A percentile compares a stretch with the other conserved stretches of the same genome.
These are phyloP conservation scores for Echinometra lucunter DNA, from an alignment of 53 echinoderm and acorn worm genomes.

Conservation along the genomic window DNA sequence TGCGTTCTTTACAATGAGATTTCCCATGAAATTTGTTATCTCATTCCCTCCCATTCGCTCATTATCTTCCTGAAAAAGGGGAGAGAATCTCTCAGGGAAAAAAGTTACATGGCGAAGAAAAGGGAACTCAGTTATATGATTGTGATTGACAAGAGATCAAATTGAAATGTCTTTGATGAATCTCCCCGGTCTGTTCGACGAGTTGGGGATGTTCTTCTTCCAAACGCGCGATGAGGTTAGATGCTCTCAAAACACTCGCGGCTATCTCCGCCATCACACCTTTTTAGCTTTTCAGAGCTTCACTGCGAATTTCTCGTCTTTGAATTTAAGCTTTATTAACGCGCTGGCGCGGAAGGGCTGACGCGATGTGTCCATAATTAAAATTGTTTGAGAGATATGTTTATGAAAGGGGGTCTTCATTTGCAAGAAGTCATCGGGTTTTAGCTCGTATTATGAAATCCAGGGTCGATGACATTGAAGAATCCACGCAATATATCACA, in stretches of 20 bases:
- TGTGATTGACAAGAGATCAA: slow-evolving; percentile 56
- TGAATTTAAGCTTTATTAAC: slow-evolving; percentile 63
- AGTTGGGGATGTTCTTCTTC: slow-evolving; percentile 48
- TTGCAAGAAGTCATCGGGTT: slow-evolving; percentile 44
- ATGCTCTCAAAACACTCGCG: slow-evolving; percentile 53
- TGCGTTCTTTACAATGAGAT: slow-evolving; percentile 28
- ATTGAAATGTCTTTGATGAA: slow-evolving; percentile 65
- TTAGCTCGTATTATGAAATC: slow-evolving; percentile 15
- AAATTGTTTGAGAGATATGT: slow-evolving; percentile 62
- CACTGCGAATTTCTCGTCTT: slow-evolving; percentile 54
- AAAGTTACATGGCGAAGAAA: slow-evolving; percentile 13
- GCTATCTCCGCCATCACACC: slow-evolving; percentile 56
- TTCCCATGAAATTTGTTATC: slow-evolving; percentile 44
- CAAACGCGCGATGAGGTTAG: slow-evolving; percentile 25
- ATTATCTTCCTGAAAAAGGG: background rate
- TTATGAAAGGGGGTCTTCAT: slow-evolving; percentile 33
- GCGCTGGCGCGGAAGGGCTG: slow-evolving; percentile 33
- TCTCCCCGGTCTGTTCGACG: slow-evolving; percentile 40
- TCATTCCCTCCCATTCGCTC: background rate
- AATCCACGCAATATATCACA: slow-evolving; percentile 22
- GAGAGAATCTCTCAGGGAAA: slow-evolving; percentile 12
- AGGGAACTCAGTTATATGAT: slow-evolving; percentile 44
- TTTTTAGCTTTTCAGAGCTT: slow-evolving; percentile 46
- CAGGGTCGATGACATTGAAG: slow-evolving; percentile 36
- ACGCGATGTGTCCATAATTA: slow-evolving; percentile 58